Base-by-base conservation (phyloP, 2,888 invertebrate genomes). In the Pomacea canaliculata region DNA sequence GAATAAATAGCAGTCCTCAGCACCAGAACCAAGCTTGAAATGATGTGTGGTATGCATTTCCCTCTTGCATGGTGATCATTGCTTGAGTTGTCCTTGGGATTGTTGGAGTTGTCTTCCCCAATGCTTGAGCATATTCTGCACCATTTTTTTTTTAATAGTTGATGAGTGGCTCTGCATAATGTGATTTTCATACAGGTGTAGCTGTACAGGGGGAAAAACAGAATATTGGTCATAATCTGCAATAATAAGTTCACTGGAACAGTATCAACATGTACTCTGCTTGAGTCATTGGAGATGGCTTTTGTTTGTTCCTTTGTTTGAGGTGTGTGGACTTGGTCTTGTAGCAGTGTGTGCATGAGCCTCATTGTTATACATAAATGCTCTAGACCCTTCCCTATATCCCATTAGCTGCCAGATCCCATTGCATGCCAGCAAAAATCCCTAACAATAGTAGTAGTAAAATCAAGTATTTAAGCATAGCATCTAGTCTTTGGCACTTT, bases 31-130 rank as follows among this genome's bases (percentile, higher is more conserved):
- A 16, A 56, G 51, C 51, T 66, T 65, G 73, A 66, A 51, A 66
- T 37, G 46, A 46, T 65, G 63, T 73, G 73, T 73, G 56, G 67
- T 51, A 73, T 73, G 37, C 73, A 65, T 19, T 56, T 73, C 62
- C 67, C 51, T 56, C 51, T 10, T 56, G 51, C 51, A 56, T 56
- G 51, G 51, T 56, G 51, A 16, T 56, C 51, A 56, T 16, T 56
- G 51, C 51, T 56, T 56, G 51, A 56, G 51, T 56, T 56, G 51
- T 16, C 51, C 51, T 27, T 37, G 37, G 65, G 19, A 65, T 7
- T 65, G 65, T 65, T 19, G 62, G 18, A 65, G 37, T 65, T 27
- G 10, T 65, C 65, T 27, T 27, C 37, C 12, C 10, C 10, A 65
- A 7, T 37, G 19, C 37, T 65, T 65, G 23, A 65, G 10, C 37